Evolutionary conservation across 2,888 invertebrate species (phyloP).

Genomic region (Resseliella maxima): DNA sequence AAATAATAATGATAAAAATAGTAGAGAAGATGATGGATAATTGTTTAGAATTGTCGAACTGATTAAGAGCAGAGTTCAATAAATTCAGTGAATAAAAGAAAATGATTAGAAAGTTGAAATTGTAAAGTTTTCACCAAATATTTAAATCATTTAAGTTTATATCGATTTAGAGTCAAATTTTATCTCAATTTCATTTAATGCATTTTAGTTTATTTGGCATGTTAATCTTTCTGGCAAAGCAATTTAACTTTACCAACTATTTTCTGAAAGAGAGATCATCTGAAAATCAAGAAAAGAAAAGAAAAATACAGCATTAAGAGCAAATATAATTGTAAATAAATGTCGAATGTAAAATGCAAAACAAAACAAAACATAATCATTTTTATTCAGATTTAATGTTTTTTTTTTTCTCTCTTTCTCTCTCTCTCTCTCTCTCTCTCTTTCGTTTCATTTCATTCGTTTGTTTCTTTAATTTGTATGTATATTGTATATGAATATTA

Average conservation of each 20-base stretch:
- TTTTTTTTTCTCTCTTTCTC: no score
- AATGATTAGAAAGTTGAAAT: background rate
- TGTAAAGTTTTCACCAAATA: background rate
- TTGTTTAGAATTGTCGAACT: background rate
- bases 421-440: no score
- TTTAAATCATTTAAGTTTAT: background rate
- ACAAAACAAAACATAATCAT: conserved; percentile 17
- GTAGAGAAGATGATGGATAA: no score
- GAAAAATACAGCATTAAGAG: background rate
- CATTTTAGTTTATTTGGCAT: background rate
- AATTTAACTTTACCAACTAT: background rate
- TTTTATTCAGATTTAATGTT: conserved; percentile 46
- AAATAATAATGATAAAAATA: background rate
- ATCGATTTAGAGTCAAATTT: conserved; percentile 13
- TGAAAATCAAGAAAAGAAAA: background rate
- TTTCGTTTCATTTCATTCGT: no score
- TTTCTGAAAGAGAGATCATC: no score
- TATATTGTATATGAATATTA: conserved; percentile 32
- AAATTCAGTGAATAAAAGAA: conserved; percentile 22
- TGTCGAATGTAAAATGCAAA: background rate
- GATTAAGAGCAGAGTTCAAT: conserved; percentile 28
- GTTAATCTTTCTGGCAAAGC: no score
- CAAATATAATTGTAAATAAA: conserved; percentile 35
- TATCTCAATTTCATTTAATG: background rate
- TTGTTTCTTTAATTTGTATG: conserved; percentile 4